These are phyloP conservation scores for Arrhopalites spinosus DNA, from an alignment of 2,888 invertebrate genomes.

Conservation along the genomic window DNA sequence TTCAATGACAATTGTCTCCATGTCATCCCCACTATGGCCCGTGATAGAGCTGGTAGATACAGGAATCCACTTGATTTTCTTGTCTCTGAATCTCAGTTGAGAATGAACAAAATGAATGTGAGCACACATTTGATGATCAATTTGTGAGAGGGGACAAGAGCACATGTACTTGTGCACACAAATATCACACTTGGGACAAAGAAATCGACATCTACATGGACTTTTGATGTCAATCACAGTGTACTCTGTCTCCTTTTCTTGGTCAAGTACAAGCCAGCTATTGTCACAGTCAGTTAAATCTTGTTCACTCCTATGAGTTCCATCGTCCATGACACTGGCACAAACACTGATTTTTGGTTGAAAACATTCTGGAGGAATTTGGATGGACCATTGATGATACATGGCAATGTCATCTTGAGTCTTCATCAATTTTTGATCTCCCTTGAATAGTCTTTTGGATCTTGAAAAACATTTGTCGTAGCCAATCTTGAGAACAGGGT, in stretches of 20 bases:
- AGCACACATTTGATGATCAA: slow-evolving; percentile 41
- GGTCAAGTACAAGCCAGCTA: slow-evolving; percentile 18
- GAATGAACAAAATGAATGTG: slow-evolving; percentile 49
- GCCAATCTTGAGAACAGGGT: slow-evolving; percentile 54
- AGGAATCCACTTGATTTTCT: background rate
- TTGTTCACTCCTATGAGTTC: background rate
- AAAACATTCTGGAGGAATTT: slow-evolving; percentile 4
- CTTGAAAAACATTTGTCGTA: slow-evolving; percentile 54
- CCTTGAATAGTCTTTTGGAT: slow-evolving; percentile 51
- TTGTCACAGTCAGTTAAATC: background rate
- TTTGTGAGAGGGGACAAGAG: slow-evolving; percentile 39
- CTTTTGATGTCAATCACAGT: slow-evolving; percentile 44
- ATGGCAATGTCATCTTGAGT: slow-evolving; percentile 41
- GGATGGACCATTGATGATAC: slow-evolving; percentile 29
- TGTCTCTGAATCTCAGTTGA: background rate
- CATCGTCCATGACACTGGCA: background rate
- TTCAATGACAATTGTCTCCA: background rate
- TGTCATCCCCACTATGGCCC: background rate
- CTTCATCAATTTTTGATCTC: slow-evolving; percentile 49
- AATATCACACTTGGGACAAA: slow-evolving; percentile 44
- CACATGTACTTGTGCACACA: slow-evolving; percentile 51
- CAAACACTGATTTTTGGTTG: background rate
- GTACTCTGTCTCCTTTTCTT: slow-evolving; percentile 19
- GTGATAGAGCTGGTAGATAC: background rate
- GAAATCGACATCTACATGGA: slow-evolving; percentile 46